Evolutionary conservation across 2,113 vertebrate genomes (phyloP), one percentile per base, ranked within the genome.

Genomic region (Ageneiosus marmoratus): DNA sequence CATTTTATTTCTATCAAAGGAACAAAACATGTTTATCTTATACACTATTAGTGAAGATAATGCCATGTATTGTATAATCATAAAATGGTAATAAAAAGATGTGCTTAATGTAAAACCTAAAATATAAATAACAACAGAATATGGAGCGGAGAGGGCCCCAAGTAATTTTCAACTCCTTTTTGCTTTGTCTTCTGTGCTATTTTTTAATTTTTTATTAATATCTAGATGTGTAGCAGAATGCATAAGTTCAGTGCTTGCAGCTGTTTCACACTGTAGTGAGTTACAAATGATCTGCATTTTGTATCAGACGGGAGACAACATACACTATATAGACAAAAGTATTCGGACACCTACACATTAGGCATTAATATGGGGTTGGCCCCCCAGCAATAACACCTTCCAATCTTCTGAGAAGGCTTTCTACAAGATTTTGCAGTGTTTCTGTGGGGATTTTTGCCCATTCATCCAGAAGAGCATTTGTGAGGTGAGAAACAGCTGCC

Each of bases 281-380:
- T 83, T 88, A 82, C 84, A 53, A 73, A 77, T 7, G 87, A 80
- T 82, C 87, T 86, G 89, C 88, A 88, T 92, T 86, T 88, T 91
- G 89, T 91, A 88, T 88, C 91, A 92, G 90, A 92, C 92, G 90
- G 90, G 88, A 91, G 89, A 92, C 89, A 90, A 90, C 88, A 89
- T 91, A 41, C 37, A n/a, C n/a, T n/a, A n/a, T n/a, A n/a, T n/a
- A n/a, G n/a, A n/a, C n/a, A n/a, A n/a, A n/a, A n/a, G n/a, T n/a
- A n/a, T n/a, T n/a, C n/a, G n/a, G n/a, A n/a, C n/a, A n/a, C n/a
- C n/a, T n/a, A n/a, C n/a, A n/a, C n/a, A n/a, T n/a, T n/a, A n/a
- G n/a, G n/a, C n/a, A n/a, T n/a, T n/a, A n/a, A n/a, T n/a, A n/a
- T n/a, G n/a, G n/a, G n/a, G n/a, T n/a, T n/a, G n/a, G n/a, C n/a